A percentile compares a stretch with the other conserved stretches of the same genome.
These are phyloP conservation scores for Heteronetta atricapilla DNA, from an alignment of 2,113 vertebrate species.

Conservation along the genomic window DNA sequence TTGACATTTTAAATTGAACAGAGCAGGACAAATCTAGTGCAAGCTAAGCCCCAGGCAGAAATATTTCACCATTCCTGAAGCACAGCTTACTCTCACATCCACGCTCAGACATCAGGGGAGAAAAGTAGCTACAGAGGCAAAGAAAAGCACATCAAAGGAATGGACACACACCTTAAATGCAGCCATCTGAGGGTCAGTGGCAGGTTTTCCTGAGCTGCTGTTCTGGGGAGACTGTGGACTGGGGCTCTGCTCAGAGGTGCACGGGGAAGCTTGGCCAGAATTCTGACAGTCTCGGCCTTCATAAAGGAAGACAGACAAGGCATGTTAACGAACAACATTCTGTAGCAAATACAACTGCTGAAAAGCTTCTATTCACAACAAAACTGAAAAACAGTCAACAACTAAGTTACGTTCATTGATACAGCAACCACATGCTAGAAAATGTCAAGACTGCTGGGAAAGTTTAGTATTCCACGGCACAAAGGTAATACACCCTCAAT, in stretches of 20 bases:
- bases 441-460: background rate
- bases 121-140: background rate
- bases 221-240: conserved; percentile 90
- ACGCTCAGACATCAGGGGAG: background rate
- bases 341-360: background rate
- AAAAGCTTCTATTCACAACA: background rate
- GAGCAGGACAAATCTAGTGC: background rate
- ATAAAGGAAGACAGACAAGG: conserved; percentile 25
- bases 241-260: conserved; percentile 86
- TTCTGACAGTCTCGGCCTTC: conserved; percentile 79
- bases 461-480: background rate
- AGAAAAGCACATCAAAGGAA: background rate
- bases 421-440: background rate
- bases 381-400: background rate
- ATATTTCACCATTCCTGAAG: background rate
- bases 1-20: background rate
- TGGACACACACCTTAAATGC: conserved; percentile 69
- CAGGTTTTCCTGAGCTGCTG: conserved; percentile 80
- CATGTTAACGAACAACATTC: background rate
- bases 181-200: conserved; percentile 80
- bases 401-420: background rate
- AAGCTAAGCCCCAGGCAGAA: background rate
- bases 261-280: conserved; percentile 87
- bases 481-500: background rate
- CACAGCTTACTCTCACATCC: background rate